Base-by-base conservation (phyloP, 2,113 vertebrate genomes). In the Pithys albifrons region DNA sequence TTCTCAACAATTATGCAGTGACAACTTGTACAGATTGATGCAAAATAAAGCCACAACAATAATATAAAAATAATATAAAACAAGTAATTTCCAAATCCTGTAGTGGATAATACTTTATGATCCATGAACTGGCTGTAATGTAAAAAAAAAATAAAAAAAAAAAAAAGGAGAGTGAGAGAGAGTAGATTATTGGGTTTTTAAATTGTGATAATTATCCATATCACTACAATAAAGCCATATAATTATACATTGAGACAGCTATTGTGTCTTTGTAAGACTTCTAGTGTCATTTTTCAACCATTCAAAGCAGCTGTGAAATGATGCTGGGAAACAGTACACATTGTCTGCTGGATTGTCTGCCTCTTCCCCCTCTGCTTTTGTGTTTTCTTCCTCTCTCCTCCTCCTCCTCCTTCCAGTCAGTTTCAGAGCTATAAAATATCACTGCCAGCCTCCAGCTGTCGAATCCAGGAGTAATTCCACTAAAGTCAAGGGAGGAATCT, bases 151-250 rank as follows among this genome's bases (percentile, higher is more conserved):
- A 71, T 22, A 48, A 31, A 24, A 57, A 82, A 81, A 96, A 91
- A 61, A 57, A n/a, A n/a, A 96, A 67, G 22, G 41, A 31, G 18
- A 57, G 80, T 66, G 58, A 72, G 51, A 43, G n/a, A 2, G 3
- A 27, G 24, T 10, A 27, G 65, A 77, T 64, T 71, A 71, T 90
- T 95, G 91, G 86, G 59, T n/a, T 77, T 84, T 39, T 6, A 22
- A 96, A 95, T 85, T 46, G 72, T 82, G 55, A 77, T 89, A 61
- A 95, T 96, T 96, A 89, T 86, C 90, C 55, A 46, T 90, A 67
- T 91, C 92, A 90, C 85, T 96, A 45, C 76, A 76, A 81, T 90
- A 48, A 84, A 95, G 94, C 76, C 75, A 76, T 66, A 66, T 95
- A 83, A 95, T 93, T 97, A 86, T 90, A 73, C 37, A 72, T 33